Percentiles rank a stretch among this genome's conserved stretches.
Conservation (phyloP, 1,140 invertebrate species). For the Scaptomyza pallida region DNA sequence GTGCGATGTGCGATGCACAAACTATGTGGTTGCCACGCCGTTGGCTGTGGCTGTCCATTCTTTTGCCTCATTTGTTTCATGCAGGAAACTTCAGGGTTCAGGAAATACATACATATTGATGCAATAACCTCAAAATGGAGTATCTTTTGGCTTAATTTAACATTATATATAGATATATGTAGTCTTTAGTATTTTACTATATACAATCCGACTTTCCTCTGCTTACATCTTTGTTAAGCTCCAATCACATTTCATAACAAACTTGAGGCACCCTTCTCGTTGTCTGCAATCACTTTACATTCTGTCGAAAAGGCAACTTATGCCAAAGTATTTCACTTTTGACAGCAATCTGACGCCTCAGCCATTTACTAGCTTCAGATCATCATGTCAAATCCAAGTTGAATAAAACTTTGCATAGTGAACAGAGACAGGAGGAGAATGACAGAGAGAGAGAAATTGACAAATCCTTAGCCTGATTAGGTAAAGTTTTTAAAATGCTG, state of each 20-base stretch:
- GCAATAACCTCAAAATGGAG: no score
- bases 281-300: neutral
- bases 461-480: conserved; percentile 6
- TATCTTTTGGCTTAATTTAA: no score
- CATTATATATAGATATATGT: no score
- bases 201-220: no score
- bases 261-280: neutral
- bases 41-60: conserved; percentile 26
- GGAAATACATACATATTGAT: no score
- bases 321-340: neutral
- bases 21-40: conserved; percentile 39
- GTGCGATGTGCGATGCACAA: conserved; percentile 25
- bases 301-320: neutral
- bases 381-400: neutral
- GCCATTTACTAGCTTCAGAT: neutral
- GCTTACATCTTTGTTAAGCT: no score
- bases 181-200: no score
- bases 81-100: conserved; percentile 20
- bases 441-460: neutral
- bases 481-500: conserved; percentile 18
- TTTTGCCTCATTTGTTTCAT: conserved; percentile 22
- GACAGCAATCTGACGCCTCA: neutral
- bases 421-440: no score
- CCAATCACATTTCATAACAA: no score
- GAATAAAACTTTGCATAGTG: neutral